phyloP scores from a whole-genome alignment of 2,797 vertebrate genomes.

The Hyperoplus lanceolatus region DNA sequence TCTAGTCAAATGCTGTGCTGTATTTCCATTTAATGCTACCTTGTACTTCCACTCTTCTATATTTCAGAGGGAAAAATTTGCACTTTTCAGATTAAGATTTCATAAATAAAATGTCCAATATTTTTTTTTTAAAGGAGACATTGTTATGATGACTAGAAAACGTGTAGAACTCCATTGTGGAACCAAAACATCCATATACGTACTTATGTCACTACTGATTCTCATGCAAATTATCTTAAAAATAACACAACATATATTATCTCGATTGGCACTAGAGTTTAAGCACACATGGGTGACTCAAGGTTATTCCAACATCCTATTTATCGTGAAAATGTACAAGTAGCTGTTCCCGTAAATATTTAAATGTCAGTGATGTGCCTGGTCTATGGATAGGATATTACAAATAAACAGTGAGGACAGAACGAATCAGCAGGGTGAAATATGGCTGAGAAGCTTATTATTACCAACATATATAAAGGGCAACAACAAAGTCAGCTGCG shows the following conservation, averaged over 20 bases:
- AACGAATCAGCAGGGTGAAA: constrained; percentile 9
- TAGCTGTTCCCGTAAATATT: neutral
- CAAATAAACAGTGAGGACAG: neutral
- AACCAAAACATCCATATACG: neutral
- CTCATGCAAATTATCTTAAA: constrained; percentile 5
- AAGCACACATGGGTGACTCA: neutral
- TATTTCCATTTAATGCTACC: neutral
- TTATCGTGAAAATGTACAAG: neutral
- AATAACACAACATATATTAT: neutral
- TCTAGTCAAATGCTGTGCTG: neutral
- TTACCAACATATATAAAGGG: neutral
- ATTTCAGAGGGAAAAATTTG: neutral
- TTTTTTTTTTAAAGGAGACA: neutral
- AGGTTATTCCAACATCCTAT: neutral
- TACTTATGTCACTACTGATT: neutral
- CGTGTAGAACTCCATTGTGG: neutral
- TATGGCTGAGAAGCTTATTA: neutral
- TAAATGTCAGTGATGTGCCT: constrained; percentile 21
- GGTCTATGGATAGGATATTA: constrained; percentile 23
- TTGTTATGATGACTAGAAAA: neutral
- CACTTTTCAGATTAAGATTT: neutral
- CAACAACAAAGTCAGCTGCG: neutral
- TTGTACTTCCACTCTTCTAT: neutral
- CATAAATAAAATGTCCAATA: neutral
- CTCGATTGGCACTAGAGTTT: constrained; percentile 4